Percentiles rank a stretch among this genome's conserved stretches.
These are phyloP conservation scores for Ophthalmolycus amberensis DNA, from an alignment of 2,113 vertebrate species.

Conservation along the genomic window DNA sequence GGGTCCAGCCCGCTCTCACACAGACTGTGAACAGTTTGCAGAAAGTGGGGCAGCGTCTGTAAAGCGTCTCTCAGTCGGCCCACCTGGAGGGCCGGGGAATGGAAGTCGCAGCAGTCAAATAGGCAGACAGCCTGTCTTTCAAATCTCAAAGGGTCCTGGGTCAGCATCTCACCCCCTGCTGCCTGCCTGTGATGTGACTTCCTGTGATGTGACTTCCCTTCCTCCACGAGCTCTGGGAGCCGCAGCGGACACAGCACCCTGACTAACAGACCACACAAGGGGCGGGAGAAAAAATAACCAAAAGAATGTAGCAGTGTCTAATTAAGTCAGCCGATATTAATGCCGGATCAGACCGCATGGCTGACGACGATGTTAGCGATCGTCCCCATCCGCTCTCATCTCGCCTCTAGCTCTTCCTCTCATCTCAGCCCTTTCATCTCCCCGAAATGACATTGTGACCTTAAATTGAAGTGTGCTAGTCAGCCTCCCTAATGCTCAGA, in stretches of 20 bases:
- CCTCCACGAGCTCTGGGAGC: conserved; percentile 17
- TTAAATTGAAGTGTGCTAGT: conserved; percentile 44
- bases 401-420: conserved; percentile 32
- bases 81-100: conserved; percentile 46
- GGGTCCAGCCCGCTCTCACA: background rate
- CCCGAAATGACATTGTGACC: conserved; percentile 55
- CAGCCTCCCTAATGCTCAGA: conserved; percentile 23
- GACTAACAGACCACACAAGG: conserved; percentile 26
- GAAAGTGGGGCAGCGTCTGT: conserved; percentile 38
- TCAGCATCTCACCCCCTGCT: background rate
- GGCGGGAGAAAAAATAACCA: background rate
- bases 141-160: conserved; percentile 27
- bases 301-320: background rate
- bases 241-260: background rate
- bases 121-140: conserved; percentile 36
- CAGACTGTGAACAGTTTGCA: conserved; percentile 31
- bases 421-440: conserved; percentile 51
- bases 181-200: background rate
- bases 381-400: conserved; percentile 15
- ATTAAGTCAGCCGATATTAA: conserved; percentile 13
- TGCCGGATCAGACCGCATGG: background rate
- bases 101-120: conserved; percentile 49
- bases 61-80: conserved; percentile 30
- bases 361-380: conserved; percentile 25
- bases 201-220: background rate